Percentiles rank a stretch among this genome's conserved stretches.
These are phyloP conservation scores for Corella eumyota DNA, from an alignment of 23 tunicate genomes.

Conservation along the genomic window DNA sequence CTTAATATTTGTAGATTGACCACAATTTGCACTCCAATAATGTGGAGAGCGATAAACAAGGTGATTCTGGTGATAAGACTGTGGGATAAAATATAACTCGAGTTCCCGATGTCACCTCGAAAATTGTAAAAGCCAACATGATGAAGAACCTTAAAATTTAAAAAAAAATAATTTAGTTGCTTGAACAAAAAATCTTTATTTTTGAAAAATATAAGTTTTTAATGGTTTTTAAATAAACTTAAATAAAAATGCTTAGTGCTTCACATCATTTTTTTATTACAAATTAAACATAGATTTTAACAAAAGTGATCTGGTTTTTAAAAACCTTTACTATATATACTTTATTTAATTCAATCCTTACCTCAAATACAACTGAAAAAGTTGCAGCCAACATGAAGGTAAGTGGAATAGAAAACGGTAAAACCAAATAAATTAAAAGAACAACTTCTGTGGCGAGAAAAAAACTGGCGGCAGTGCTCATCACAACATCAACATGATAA, in stretches of 20 bases:
- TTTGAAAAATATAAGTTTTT: no score
- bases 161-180: neutral
- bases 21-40: slow-evolving; percentile 23
- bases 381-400: slow-evolving; percentile 19
- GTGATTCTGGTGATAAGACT: slow-evolving; percentile 28
- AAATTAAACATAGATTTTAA: no score
- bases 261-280: no score
- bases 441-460: slow-evolving; percentile 30
- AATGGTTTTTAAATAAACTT: no score
- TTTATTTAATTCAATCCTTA: no score
- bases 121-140: slow-evolving; percentile 12
- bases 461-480: slow-evolving; percentile 38
- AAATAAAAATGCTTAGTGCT: no score
- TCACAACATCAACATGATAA: slow-evolving; percentile 1
- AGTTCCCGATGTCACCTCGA: neutral
- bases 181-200: neutral
- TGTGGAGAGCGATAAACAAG: slow-evolving; percentile 19
- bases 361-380: slow-evolving; percentile 62
- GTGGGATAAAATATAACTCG: neutral
- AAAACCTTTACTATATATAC: no score
- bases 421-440: slow-evolving; percentile 35
- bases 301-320: no score
- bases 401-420: slow-evolving; percentile 57
- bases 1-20: slow-evolving; percentile 36
- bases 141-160: slow-evolving; percentile 24